Evolutionary conservation across 2,113 vertebrate genomes (phyloP), one percentile per base, ranked within the genome.

Genomic region (Leptobrachium leishanense): DNA sequence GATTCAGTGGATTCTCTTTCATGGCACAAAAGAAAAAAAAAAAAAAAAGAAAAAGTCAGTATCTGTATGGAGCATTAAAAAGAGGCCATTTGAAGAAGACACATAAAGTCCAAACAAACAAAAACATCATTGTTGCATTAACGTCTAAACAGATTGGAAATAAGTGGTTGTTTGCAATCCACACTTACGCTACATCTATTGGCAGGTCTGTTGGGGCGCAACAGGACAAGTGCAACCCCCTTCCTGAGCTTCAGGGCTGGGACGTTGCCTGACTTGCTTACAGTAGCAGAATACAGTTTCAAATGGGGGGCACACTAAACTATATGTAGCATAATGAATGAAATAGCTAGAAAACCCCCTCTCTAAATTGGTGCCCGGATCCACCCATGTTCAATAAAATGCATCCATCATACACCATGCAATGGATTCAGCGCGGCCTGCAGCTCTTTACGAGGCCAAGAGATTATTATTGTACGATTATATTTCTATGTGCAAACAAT

Each of bases 91-190:
- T 31, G 20, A 31, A 31, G 20, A 31, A 31, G 20, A 31, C 20
- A 31, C 20, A 31, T 31, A 31, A 31, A 31, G 1, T 31, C 20
- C 20, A 31, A 31, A 31, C 20, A 31, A 31, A 79, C 77, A 79
- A 79, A 68, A 68, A 67, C 13, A 2, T 10, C 77, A 67, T 79
- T 79, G 77, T 79, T 79, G 42, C 71, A 39, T 11, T 66, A 73
- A 63, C 55, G 40, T 50, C 54, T 8, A 69, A 67, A 70, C 50
- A 77, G 67, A 77, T 70, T 70, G n/a, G 54, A 50, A 46, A 70
- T 62, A 5, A 63, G 69, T 70, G 70, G 57, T 67, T 70, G 55
- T n/a, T 67, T 50, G 76, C 67, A 77, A 77, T 77, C 76, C 46
- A 67, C 76, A 77, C 76, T 77, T 77, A 70, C 12, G 69, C 69